phyloP scores from a whole-genome alignment of 2,113 vertebrate species.

The Notothenia coriiceps region DNA sequence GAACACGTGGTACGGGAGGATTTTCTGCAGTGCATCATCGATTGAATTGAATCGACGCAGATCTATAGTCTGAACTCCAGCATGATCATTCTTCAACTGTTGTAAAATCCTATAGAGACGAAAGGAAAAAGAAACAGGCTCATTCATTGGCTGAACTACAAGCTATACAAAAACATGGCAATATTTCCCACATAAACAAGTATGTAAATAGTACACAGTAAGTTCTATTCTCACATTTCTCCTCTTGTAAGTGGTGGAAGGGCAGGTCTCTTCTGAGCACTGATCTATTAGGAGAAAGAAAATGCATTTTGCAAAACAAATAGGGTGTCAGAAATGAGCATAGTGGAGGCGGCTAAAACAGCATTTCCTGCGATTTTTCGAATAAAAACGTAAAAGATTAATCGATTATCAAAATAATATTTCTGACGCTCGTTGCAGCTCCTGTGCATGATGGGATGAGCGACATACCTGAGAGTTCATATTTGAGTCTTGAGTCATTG shows the following conservation, averaged over 20 bases:
- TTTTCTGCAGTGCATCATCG: conserved; percentile 88
- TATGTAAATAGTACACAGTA: not conserved
- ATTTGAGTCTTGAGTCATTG: conserved; percentile 67
- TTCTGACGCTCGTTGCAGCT: too few relatives aligned
- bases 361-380: too few relatives aligned
- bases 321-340: too few relatives aligned
- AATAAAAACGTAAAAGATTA: too few relatives aligned
- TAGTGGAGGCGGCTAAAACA: too few relatives aligned
- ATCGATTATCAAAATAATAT: too few relatives aligned
- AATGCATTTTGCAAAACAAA: too few relatives aligned
- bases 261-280: conserved; percentile 90
- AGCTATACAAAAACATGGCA: not conserved
- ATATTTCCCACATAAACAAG: too few relatives aligned
- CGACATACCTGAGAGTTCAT: conserved; percentile 73
- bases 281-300: conserved; percentile 50
- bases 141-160: not conserved
- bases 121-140: not conserved
- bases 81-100: conserved; percentile 91
- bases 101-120: conserved; percentile 87
- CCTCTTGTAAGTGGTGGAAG: conserved; percentile 92
- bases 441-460: not conserved
- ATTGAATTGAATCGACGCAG: conserved; percentile 88
- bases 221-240: conserved; percentile 90
- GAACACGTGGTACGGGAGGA: conserved; percentile 95
- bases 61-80: conserved; percentile 86